Conservation (phyloP, 1,140 invertebrate genomes). For the Paraescarpia echinospica region DNA sequence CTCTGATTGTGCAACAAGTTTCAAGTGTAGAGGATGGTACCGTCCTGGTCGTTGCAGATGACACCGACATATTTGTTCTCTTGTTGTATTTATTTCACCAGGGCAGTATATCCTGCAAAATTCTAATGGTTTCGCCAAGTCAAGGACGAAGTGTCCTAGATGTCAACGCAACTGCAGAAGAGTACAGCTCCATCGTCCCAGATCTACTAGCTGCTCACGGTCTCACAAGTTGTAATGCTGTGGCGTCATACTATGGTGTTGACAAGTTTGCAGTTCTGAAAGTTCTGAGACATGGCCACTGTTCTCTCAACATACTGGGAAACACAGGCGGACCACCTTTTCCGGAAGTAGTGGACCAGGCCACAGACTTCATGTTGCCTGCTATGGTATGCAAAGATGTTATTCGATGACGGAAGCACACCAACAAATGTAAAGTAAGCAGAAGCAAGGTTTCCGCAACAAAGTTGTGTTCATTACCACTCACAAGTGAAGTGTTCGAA, state of each 20-base stretch:
- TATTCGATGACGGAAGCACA: too few relatives aligned
- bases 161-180: conserved; percentile 9
- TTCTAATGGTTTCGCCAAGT: conserved; percentile 10
- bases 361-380: neutral
- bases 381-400: too few relatives aligned
- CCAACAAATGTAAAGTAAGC: too few relatives aligned
- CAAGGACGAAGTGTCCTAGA: conserved; percentile 11
- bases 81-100: neutral
- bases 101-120: conserved; percentile 7
- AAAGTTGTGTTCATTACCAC: too few relatives aligned
- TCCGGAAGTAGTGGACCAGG: neutral
- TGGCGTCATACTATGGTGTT: neutral
- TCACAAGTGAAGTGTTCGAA: too few relatives aligned
- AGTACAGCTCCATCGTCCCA: neutral
- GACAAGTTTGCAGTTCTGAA: neutral
- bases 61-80: conserved; percentile 7
- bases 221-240: neutral
- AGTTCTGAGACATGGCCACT: neutral
- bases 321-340: neutral
- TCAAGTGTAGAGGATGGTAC: neutral
- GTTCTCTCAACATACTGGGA: conserved; percentile 1
- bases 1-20: conserved; percentile 7
- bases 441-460: too few relatives aligned
- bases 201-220: neutral
- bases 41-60: conserved; percentile 3